Conservation (phyloP, 2,888 invertebrate species). For the Odontomyia ornata region DNA sequence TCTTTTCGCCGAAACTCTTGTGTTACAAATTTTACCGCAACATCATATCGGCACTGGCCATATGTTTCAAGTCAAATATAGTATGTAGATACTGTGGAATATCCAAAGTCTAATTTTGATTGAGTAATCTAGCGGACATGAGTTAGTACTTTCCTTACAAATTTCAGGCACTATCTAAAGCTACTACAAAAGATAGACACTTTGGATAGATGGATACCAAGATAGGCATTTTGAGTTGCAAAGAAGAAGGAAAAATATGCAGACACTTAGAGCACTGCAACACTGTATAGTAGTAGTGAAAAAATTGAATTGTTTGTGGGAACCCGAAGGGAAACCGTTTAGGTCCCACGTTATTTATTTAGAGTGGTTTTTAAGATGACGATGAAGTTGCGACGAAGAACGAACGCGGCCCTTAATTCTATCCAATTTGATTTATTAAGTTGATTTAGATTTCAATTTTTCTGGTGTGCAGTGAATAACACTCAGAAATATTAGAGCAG, state of each 20-base stretch:
- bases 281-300: not conserved
- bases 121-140: constrained; percentile 18
- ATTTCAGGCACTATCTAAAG: not conserved
- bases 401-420: constrained; percentile 18
- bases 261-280: not conserved
- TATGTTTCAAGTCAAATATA: constrained; percentile 13
- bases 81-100: not conserved
- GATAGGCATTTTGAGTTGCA: no score
- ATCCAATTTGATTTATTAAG: constrained; percentile 33
- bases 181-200: not conserved
- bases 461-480: not conserved
- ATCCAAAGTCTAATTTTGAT: constrained; percentile 3
- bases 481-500: not conserved
- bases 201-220: not conserved
- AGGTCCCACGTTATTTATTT: constrained; percentile 21
- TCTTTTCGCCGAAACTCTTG: not conserved
- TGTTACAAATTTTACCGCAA: constrained; percentile 24
- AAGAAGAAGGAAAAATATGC: not conserved
- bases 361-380: not conserved
- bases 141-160: constrained; percentile 23
- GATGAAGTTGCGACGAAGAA: not conserved
- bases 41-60: not conserved
- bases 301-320: constrained; percentile 18
- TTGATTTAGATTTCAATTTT: constrained; percentile 8
- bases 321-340: not conserved